Base-by-base conservation (phyloP, 1,140 invertebrate species). In the Drosophila mauritiana region DNA sequence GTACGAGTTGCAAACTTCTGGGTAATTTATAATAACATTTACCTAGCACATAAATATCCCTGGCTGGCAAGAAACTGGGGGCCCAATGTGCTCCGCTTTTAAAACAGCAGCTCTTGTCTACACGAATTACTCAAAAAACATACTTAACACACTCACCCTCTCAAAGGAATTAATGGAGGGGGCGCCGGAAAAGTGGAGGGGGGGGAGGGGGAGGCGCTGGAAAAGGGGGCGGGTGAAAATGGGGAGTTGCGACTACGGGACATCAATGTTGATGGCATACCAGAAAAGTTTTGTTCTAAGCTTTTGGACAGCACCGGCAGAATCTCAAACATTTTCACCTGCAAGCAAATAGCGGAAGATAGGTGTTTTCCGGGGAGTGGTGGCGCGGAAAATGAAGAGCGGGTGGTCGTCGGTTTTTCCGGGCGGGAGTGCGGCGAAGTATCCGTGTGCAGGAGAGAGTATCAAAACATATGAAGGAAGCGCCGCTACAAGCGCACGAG, bases 401-500 rank as follows among this genome's bases (percentile, higher is more conserved):
- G 46, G 31, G 22, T 25, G 58, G 15, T n/a, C 17, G 34, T 31
- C 20, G 40, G 67, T 67, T 59, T 62, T 62, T 42, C 54, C 37
- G 25, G 37, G 54, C 15, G n/a, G 42, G 59, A 12, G 48, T 31
- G 59, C n/a, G 48, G 45, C 8, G 27, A 57, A 36, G 59, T 63
- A 46, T 51, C 27, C 34, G 39, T 70, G 52, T 74, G 58, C 43
- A 31, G 8, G 52, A n/a, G 77, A 64, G 63, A 57, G 81, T 85
- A 86, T 86, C 81, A 81, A 82, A 89, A 84, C 84, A 89, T 89
- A 84, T 89, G 77, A 89, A 89, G 84, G 84, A 88, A 88, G 77
- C 76, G 63, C 49, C 61, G 80, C 72, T 89, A 89, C 85, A 89
- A 88, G 84, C 84, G 80, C 84, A 88, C 80, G 84, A 90, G 85